Conservation (phyloP, 2,888 invertebrate species). For the Phaedon cochleariae region DNA sequence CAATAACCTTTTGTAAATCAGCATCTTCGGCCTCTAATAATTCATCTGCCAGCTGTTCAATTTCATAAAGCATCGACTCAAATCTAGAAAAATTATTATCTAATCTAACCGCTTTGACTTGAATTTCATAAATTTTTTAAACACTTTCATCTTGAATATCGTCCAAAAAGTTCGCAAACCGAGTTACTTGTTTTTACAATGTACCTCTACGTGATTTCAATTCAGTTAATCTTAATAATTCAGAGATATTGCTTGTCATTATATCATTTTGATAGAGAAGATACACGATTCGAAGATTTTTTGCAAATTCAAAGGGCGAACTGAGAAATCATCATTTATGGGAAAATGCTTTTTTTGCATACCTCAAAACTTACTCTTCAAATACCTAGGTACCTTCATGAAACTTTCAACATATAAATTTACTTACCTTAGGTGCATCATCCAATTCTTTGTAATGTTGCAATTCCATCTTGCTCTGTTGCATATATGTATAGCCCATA, state of each 20-base stretch:
- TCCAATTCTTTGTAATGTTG: conserved; percentile 74
- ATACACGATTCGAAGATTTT: no score
- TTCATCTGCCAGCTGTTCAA: no score
- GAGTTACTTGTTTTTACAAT: conserved; percentile 3
- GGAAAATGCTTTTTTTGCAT: no score
- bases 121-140: conserved; percentile 5
- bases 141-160: no score
- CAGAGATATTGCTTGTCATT: background rate
- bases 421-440: conserved; percentile 74
- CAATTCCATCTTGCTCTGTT: conserved; percentile 84
- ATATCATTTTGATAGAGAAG: no score
- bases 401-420: background rate
- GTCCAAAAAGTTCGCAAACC: conserved; percentile 4
- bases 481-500: conserved; percentile 65
- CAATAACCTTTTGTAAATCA: background rate
- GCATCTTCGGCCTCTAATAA: no score
- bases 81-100: background rate
- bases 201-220: conserved; percentile 5
- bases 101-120: background rate
- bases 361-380: background rate
- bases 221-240: background rate
- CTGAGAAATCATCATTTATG: no score
- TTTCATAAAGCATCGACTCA: conserved; percentile 5
- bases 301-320: no score
- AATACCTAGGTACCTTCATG: background rate